Conservation (phyloP, 2,797 vertebrate species). For the Nothura maculosa region DNA sequence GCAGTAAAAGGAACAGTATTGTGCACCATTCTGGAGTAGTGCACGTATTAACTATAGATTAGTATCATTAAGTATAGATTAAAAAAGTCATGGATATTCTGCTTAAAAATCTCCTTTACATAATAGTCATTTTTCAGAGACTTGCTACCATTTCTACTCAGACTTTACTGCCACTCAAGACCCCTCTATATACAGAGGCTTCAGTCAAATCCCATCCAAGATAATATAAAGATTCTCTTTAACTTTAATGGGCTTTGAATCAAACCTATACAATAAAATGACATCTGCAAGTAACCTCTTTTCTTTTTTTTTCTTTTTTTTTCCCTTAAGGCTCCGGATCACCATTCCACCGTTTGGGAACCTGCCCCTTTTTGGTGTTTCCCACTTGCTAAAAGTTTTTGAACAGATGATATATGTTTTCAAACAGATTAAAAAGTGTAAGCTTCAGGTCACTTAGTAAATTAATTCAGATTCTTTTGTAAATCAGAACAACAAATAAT, state of each 20-base stretch:
- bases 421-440: constrained; percentile 11
- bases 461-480: constrained; percentile 10
- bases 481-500: neutral
- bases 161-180: neutral
- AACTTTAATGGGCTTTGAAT: neutral
- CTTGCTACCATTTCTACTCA: neutral
- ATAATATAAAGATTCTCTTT: neutral
- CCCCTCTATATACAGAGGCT: neutral
- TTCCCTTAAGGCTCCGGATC: neutral
- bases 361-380: constrained; percentile 18
- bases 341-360: constrained; percentile 33
- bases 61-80: no score
- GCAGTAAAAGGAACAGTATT: neutral
- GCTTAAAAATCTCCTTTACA: neutral
- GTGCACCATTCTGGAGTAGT: neutral
- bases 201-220: neutral
- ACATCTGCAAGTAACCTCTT: neutral
- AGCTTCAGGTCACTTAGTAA: neutral
- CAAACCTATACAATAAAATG: neutral
- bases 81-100: neutral
- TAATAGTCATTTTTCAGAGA: neutral
- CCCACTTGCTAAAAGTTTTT: neutral
- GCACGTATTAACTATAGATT: fast-evolving
- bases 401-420: neutral
- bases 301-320: neutral